These are phyloP conservation scores for Engraulis encrasicolus DNA, from an alignment of 2,113 vertebrate species.

Conservation along the genomic window DNA sequence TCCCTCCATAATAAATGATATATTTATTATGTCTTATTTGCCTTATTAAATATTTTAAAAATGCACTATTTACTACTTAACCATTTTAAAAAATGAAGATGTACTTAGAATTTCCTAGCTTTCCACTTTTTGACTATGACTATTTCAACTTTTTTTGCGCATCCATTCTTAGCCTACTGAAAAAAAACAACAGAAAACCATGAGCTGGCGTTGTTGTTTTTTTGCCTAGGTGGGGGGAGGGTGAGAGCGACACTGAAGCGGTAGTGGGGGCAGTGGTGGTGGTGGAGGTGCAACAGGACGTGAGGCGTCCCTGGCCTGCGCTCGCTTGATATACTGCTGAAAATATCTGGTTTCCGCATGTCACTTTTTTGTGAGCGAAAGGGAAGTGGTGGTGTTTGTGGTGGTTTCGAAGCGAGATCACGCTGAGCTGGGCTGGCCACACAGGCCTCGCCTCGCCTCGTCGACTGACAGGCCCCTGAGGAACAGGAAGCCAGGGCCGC, in stretches of 20 bases:
- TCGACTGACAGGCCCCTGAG: slow-evolving; percentile 28
- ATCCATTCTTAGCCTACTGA: too few relatives aligned
- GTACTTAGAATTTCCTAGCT: too few relatives aligned
- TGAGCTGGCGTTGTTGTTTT: neutral
- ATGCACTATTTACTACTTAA: too few relatives aligned
- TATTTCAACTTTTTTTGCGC: too few relatives aligned
- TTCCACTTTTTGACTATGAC: too few relatives aligned
- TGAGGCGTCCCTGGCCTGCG: neutral
- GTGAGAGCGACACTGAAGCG: too few relatives aligned
- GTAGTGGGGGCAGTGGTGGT: slow-evolving; percentile 45
- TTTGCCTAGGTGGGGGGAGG: neutral
- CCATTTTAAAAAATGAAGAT: too few relatives aligned
- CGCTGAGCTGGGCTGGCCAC: slow-evolving; percentile 10
- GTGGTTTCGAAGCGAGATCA: slow-evolving; percentile 48
- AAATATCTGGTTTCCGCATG: slow-evolving; percentile 17
- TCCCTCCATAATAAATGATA: too few relatives aligned
- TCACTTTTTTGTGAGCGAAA: neutral
- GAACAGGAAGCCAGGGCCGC: slow-evolving; percentile 63
- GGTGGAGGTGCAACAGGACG: neutral
- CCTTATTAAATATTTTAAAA: too few relatives aligned
- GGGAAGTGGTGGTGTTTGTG: slow-evolving; percentile 59
- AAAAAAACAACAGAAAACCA: too few relatives aligned
- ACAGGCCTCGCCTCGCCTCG: neutral
- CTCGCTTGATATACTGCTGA: slow-evolving; percentile 3
- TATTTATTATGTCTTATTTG: too few relatives aligned